phyloP scores from a whole-genome alignment of 1,140 invertebrate species.

The Melitaea cinxia region DNA sequence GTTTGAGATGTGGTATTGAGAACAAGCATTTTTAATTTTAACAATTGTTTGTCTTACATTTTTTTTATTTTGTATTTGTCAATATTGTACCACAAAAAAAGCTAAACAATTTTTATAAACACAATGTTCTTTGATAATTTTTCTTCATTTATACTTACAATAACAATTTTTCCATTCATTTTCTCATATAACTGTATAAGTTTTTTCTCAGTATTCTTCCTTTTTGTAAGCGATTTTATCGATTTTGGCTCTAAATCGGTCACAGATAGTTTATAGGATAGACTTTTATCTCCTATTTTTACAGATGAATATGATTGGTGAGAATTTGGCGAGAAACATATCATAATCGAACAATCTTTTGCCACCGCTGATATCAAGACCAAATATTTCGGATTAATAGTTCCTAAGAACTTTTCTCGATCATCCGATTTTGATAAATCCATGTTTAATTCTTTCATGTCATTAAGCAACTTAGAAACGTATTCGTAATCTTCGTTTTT shows the following conservation, averaged over 20 bases:
- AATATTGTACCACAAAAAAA: too few species aligned
- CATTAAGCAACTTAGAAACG: conserved; percentile 47
- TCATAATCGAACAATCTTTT: conserved; percentile 80
- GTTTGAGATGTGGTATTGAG: too few species aligned
- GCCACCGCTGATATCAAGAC: conserved; percentile 70
- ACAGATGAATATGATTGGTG: conserved; percentile 41
- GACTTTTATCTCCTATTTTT: conserved; percentile 40
- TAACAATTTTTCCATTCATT: not conserved
- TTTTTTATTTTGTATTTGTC: too few species aligned
- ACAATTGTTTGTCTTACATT: too few species aligned
- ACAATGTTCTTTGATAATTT: too few species aligned
- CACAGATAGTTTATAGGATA: conserved; percentile 62
- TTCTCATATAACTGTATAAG: conserved; percentile 55
- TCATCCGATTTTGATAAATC: conserved; percentile 45
- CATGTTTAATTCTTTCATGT: conserved; percentile 41
- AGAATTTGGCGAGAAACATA: conserved; percentile 56
- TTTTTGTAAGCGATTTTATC: conserved; percentile 53
- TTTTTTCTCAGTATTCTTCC: conserved; percentile 54
- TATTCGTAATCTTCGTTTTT: conserved; percentile 41
- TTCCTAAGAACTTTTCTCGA: conserved; percentile 48
- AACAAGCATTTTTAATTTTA: too few species aligned
- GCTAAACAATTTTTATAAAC: too few species aligned
- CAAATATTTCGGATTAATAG: conserved; percentile 41
- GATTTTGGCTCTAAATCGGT: conserved; percentile 78
- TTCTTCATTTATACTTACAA: conserved; percentile 31